Evolutionary conservation across 2,888 invertebrate genomes (phyloP).

Genomic region (Netelia virgata): DNA sequence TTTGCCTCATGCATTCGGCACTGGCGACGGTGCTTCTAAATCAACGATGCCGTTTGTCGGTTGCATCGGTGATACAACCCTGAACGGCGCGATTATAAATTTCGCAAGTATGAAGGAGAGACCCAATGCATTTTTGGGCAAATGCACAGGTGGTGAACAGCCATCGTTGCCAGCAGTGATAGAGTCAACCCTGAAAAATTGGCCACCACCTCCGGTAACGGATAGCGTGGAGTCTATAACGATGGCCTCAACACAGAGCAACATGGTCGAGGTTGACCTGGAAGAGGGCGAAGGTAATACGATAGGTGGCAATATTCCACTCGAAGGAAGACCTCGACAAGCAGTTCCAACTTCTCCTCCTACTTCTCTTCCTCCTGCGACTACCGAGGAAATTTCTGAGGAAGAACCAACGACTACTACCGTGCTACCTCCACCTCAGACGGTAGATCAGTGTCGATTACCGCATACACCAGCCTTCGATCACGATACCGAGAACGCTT

Average conservation of each 20-base stretch:
- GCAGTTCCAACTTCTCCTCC: neutral
- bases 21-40: slow-evolving; percentile 83
- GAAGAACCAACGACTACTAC: slow-evolving; percentile 82
- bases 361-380: neutral
- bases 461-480: slow-evolving; percentile 86
- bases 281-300: slow-evolving; percentile 50
- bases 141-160: slow-evolving; percentile 85
- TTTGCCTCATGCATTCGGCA: slow-evolving; percentile 88
- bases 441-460: slow-evolving; percentile 85
- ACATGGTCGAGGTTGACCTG: slow-evolving; percentile 60
- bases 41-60: slow-evolving; percentile 91
- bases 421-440: slow-evolving; percentile 77
- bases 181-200: slow-evolving; percentile 68
- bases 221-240: slow-evolving; percentile 55
- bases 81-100: slow-evolving; percentile 93
- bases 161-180: slow-evolving; percentile 69
- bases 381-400: slow-evolving; percentile 74
- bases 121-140: slow-evolving; percentile 87
- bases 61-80: slow-evolving; percentile 96
- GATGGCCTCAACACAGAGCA: slow-evolving; percentile 49
- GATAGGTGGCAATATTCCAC: slow-evolving; percentile 17
- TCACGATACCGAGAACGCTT: slow-evolving; percentile 86
- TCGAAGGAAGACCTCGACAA: slow-evolving; percentile 63
- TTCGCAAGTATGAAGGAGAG: slow-evolving; percentile 90
- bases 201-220: slow-evolving; percentile 68